Evolutionary conservation across 2,888 invertebrate species (phyloP), one percentile per base, ranked within the genome.

Genomic region (Archaeoteleia sp.): DNA sequence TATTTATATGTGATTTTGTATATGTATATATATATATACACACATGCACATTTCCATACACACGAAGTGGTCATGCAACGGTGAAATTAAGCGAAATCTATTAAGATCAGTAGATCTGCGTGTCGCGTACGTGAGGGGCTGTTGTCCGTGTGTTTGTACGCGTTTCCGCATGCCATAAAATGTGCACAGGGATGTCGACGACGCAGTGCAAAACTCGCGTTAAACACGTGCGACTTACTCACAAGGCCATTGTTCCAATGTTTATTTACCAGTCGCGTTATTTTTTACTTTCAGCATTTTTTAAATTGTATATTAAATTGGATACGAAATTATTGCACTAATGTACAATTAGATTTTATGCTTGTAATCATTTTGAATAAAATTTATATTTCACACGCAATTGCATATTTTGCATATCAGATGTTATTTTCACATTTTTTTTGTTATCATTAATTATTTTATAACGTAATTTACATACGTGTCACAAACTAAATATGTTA

Each of bases 1-100:
- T n/a, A n/a, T n/a, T n/a, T n/a, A n/a, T n/a, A n/a, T n/a, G n/a
- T n/a, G n/a, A n/a, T n/a, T n/a, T n/a, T n/a, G n/a, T n/a, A 13
- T 17, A 17, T 10, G 9, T 9, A 39, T 29, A 30, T 51, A 17
- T 29, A 4, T 14, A 23, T 20, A 27, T 25, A 40, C 30, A 62
- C 54, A 27, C 20, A 23, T n/a, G n/a, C n/a, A n/a, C n/a, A n/a
- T n/a, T n/a, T n/a, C n/a, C n/a, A n/a, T n/a, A n/a, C n/a, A n/a
- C 20, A 57, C 55, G 40, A 35, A 65, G 65, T 67, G 73, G 74
- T 79, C 77, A 77, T 75, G 74, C 76, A 76, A 77, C 72, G 75
- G 69, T 77, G 77, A 75, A 77, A 80, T 80, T 77, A 76, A 78
- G 74, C 72, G 74, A 80, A 78, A 80, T 76, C 76, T 76, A 80